These are phyloP conservation scores for Hippocampus zosterae DNA, from an alignment of 2,113 vertebrate species.

Conservation along the genomic window DNA sequence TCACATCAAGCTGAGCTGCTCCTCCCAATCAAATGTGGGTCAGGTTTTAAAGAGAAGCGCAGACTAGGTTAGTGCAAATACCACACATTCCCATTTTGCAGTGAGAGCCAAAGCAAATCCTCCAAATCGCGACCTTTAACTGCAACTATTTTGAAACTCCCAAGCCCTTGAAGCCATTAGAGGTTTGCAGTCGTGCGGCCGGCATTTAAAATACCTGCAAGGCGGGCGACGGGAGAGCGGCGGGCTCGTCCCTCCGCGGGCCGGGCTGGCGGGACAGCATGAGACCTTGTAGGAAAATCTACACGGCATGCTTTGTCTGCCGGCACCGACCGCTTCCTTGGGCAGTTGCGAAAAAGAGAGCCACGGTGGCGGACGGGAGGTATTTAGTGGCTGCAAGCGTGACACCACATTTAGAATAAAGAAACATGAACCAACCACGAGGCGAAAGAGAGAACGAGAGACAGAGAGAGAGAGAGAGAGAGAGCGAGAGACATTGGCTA, in stretches of 20 bases:
- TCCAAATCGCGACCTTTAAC: not conserved
- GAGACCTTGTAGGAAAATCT: slow-evolving; percentile 45
- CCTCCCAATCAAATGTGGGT: not conserved
- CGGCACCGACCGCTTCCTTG: not conserved
- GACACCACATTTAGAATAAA: slow-evolving; percentile 41
- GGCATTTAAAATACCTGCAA: slow-evolving; percentile 47
- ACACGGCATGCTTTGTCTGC: slow-evolving; percentile 48
- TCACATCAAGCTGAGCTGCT: not conserved
- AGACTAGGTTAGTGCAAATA: not conserved
- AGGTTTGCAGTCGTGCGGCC: not conserved
- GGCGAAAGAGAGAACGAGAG: not conserved
- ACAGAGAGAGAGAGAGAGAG: slow-evolving; percentile 5
- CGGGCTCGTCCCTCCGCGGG: not conserved
- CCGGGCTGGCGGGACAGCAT: slow-evolving; percentile 17
- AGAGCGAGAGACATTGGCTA: not conserved
- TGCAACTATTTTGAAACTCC: not conserved
- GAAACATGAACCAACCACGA: slow-evolving; percentile 40
- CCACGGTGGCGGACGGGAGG: not conserved
- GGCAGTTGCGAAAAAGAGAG: not conserved
- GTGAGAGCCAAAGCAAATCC: not conserved
- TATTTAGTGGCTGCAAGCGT: not conserved
- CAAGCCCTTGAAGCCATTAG: not conserved
- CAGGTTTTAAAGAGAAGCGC: not conserved
- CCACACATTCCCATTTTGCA: not conserved
- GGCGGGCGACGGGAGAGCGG: slow-evolving; percentile 7